phyloP scores from a whole-genome alignment of 2,113 vertebrate genomes.

The Emydocephalus ijimae region DNA sequence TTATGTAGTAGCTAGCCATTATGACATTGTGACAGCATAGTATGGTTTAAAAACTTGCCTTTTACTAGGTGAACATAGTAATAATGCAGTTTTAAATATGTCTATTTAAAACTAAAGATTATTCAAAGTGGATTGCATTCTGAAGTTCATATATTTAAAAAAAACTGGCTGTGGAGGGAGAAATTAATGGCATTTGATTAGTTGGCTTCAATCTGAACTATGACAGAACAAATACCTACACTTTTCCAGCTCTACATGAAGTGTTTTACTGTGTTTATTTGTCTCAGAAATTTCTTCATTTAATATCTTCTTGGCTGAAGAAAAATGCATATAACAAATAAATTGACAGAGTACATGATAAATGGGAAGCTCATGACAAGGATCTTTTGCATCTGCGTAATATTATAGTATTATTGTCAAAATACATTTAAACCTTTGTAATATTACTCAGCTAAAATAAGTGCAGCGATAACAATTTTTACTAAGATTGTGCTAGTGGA shows the following conservation, averaged over 20 bases:
- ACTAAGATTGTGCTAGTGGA: background rate
- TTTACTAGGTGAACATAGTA: background rate
- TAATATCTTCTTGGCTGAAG: conserved; percentile 8
- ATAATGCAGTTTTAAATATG: background rate
- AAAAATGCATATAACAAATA: background rate
- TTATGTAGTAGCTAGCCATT: background rate
- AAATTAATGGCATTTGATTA: background rate
- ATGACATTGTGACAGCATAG: background rate
- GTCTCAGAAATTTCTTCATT: conserved; percentile 8
- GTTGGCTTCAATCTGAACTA: background rate
- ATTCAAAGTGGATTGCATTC: background rate
- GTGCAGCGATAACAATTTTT: background rate
- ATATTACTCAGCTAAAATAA: background rate
- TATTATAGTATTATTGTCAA: background rate
- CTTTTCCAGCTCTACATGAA: conserved; percentile 24
- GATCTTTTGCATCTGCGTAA: background rate
- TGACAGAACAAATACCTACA: background rate
- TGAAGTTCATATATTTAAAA: background rate
- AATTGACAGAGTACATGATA: background rate
- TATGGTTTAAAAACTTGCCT: background rate
- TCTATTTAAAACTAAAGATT: background rate
- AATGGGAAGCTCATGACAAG: background rate
- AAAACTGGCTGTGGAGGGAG: background rate
- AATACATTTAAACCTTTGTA: background rate
- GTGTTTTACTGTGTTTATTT: background rate